Evolutionary conservation across 1,140 invertebrate genomes (phyloP), one percentile per base, ranked within the genome.

Genomic region (Dinoponera quadriceps): DNA sequence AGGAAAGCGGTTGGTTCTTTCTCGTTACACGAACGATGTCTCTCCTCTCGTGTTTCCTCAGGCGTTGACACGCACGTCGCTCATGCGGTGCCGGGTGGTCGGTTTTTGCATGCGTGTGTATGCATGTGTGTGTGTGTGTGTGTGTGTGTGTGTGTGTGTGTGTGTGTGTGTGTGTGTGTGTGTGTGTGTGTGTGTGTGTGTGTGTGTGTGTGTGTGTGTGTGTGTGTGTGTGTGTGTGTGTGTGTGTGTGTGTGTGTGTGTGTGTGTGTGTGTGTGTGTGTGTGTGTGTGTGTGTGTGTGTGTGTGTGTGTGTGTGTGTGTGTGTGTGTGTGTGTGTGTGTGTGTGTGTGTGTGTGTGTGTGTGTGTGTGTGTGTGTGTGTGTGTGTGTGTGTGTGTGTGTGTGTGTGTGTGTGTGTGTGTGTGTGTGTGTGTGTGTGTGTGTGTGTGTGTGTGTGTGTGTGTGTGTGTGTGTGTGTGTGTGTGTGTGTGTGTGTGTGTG

Each of bases 21-120:
- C 27, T 38, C 48, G 16, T 44, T 80, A 44, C 29, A 74, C 73
- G 54, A 74, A 68, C 44, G 38, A 57, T 85, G 48, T 48, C 74
- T 87, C 33, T 33, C n/a, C 51, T 66, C 71, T 77, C 85, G 73
- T 63, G 72, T 81, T 66, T 86, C 22, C 44, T 82, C 68, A 62
- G 22, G 29, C 44, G 27, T 74, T 48, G 38, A 44, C 38, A 54
- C 33, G 77, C 33, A 57, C 18, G 29, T 18, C 63, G 54, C n/a
- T 55, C 25, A 63, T 27, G 33, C 18, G 49, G 54, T n/a, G 33
- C 22, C 75, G 33, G 55, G 33, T 69, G 29, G 7, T 44, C 38
- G 38, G 38, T 44, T 9, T 7, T 2, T n/a, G n/a, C 51, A 29
- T 60, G 20, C 7, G 11, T 44, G 7, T 55, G 54, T 55, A 22